Base-by-base conservation (phyloP, 2,888 invertebrate species). In the Sesia apiformis region DNA sequence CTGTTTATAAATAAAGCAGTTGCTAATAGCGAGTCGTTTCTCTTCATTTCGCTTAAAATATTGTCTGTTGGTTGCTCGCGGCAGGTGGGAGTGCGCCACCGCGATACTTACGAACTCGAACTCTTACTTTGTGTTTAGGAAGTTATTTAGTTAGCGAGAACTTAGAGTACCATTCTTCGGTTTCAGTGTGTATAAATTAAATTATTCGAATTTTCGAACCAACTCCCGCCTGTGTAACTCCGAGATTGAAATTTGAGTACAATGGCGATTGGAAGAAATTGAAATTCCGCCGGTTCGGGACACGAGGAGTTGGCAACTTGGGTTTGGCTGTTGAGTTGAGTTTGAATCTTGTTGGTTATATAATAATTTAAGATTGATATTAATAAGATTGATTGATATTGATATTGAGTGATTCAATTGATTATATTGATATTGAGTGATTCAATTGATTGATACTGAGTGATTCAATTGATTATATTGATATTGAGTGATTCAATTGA, bases 1-100 rank as follows among this genome's bases (percentile, higher is more conserved):
- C 62, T 72, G 75, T 75, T 76, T 75, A 76, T 76, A 74, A 79
- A 81, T 76, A 76, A 79, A 74, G 66, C 68, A 68, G 64, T 58
- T 58, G 64, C 68, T 79, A 78, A 81, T 77, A 71, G 74, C 60
- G 55, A 58, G 61, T 60, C 69, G 68, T 79, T 76, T 66, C 65
- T 80, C 80, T 80, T 78, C 74, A 77, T 79, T 55, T 52, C 43
- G 49, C n/a, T 6, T 43, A 55, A 54, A 49, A 56, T 56, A 54
- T 56, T 43, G 38, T 38, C 50, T 39, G 39, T 49, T 49, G 23
- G 42, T 4, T 8, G 49, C 39, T 7, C 51, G 53, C 49, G 52
- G 54, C 57, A 53, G 57, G 56, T 55, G 54, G 51, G 39, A 23
- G 23, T 2, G 23, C 39, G 40, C 6, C 39, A 3, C 6, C 23